These are phyloP conservation scores for Sardina pilchardus DNA, from an alignment of 2,113 vertebrate species.

Conservation along the genomic window DNA sequence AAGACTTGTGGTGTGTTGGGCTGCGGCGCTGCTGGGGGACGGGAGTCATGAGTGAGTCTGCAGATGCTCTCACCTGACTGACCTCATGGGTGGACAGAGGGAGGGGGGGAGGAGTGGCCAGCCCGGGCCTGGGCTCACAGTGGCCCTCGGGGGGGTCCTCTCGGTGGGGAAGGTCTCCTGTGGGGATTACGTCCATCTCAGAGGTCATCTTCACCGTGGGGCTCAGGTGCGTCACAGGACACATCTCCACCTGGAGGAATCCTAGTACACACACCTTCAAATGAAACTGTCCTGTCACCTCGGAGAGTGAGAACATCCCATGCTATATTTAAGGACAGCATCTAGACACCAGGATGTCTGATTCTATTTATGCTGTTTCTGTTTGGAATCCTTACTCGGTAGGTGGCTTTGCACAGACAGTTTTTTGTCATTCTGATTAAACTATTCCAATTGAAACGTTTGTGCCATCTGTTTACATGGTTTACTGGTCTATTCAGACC, in stretches of 20 bases:
- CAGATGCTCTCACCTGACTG: constrained; percentile 4
- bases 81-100: not conserved
- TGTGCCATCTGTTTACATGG: no score
- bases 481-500: no score
- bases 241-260: not conserved
- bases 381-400: no score
- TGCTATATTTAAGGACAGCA: not conserved
- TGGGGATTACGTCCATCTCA: not conserved
- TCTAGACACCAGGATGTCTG: no score
- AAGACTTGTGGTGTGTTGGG: not conserved
- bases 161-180: not conserved
- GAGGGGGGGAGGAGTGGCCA: not conserved
- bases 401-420: no score
- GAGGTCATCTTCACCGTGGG: not conserved
- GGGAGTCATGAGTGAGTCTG: constrained; percentile 1
- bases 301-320: not conserved
- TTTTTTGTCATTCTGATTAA: no score
- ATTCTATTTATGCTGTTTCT: no score
- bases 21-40: not conserved
- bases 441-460: no score
- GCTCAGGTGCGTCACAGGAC: not conserved
- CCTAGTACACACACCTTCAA: not conserved
- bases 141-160: not conserved
- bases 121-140: no score
- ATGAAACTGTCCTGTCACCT: not conserved